Evolutionary conservation across 2,797 vertebrate genomes (phyloP).

Genomic region (Falco peregrinus): DNA sequence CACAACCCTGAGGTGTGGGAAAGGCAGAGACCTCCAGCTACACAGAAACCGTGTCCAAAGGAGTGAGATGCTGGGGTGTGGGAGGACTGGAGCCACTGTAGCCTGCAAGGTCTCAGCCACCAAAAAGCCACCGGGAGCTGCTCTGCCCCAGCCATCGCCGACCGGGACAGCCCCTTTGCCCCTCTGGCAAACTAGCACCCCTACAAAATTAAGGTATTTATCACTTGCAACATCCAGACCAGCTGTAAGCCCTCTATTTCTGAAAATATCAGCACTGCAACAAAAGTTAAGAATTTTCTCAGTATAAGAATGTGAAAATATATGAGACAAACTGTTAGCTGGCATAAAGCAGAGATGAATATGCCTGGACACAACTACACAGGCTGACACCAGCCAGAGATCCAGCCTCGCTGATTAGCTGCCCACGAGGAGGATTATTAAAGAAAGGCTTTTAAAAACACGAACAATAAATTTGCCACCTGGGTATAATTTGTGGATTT

Average conservation of each 20-base stretch:
- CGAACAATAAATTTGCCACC: slow-evolving; percentile 22
- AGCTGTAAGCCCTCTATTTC: not conserved
- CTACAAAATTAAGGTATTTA: not conserved
- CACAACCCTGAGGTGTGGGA: not conserved
- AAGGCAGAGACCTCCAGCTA: not conserved
- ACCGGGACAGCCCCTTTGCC: too few relatives aligned
- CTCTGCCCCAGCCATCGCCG: not conserved
- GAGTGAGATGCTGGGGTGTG: not conserved
- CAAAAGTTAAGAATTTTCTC: not conserved
- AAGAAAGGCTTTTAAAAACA: not conserved
- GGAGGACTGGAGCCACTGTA: not conserved
- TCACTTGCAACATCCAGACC: not conserved
- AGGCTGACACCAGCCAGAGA: not conserved
- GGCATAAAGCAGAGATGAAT: not conserved
- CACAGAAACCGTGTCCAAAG: not conserved
- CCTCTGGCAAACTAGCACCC: not conserved
- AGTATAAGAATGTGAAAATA: not conserved
- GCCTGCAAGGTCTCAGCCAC: not conserved
- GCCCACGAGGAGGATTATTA: not conserved
- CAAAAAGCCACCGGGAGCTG: not conserved
- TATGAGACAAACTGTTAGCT: not conserved
- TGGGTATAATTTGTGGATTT: slow-evolving; percentile 30
- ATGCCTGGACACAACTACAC: not conserved
- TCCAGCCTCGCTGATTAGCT: not conserved
- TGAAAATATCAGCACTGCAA: not conserved